Evolutionary conservation across 2,797 vertebrate genomes (phyloP).

Genomic region (Manis javanica): DNA sequence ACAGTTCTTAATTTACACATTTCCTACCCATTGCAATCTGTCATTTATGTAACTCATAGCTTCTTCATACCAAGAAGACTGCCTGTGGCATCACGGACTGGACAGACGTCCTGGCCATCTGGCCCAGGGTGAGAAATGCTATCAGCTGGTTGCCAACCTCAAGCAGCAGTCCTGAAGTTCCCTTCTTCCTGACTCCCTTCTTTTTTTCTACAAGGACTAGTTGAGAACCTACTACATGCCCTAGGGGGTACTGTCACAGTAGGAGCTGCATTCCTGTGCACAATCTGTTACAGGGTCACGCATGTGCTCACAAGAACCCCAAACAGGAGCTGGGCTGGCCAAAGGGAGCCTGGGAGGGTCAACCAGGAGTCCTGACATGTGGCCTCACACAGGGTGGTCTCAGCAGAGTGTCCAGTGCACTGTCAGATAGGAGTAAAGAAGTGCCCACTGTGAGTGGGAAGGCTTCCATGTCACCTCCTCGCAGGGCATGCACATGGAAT

Average conservation of each 20-base stretch:
- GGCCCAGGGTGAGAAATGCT: neutral
- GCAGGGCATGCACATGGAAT: neutral
- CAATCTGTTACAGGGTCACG: neutral
- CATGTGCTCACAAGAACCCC: neutral
- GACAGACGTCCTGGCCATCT: neutral
- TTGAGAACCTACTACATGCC: neutral
- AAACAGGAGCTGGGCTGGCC: neutral
- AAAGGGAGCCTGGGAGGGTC: neutral
- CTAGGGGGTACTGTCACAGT: too few species aligned
- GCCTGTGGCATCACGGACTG: too few species aligned
- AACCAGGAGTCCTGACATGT: neutral
- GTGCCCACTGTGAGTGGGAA: too few species aligned
- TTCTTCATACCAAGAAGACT: neutral
- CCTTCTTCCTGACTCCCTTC: neutral
- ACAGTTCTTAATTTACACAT: neutral
- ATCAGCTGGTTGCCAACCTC: neutral
- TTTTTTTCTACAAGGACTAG: too few species aligned
- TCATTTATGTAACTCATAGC: neutral
- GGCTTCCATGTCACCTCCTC: too few species aligned
- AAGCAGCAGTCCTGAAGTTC: neutral
- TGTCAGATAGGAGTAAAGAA: neutral
- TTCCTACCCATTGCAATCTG: neutral
- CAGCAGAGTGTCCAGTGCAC: neutral
- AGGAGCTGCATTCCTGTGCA: neutral
- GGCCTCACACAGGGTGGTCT: neutral